Evolutionary conservation across 2,888 invertebrate species (phyloP).

Genomic region (Heliothis peltigera): DNA sequence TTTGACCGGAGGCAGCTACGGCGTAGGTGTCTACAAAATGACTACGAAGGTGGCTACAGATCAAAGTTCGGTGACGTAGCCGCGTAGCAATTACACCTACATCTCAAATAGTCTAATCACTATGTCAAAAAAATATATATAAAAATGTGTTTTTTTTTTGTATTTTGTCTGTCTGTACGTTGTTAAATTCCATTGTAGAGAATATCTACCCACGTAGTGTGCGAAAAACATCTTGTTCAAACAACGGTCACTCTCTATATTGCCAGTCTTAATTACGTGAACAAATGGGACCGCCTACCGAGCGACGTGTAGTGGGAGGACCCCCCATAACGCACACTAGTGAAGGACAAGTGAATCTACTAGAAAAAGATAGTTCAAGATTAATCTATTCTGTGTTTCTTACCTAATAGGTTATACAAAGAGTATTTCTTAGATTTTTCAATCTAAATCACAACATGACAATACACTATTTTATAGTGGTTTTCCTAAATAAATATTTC

Average conservation of each 20-base stretch:
- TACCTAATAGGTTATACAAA: too few species aligned
- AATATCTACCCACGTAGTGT: not conserved
- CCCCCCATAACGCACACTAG: not conserved
- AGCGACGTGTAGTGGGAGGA: not conserved
- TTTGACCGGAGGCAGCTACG: conserved; percentile 54
- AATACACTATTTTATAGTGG: too few species aligned
- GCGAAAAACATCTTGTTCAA: not conserved
- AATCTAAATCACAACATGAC: too few species aligned
- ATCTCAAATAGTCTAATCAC: conserved; percentile 31
- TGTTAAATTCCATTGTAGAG: not conserved
- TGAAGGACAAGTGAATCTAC: not conserved
- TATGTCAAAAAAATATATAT: conserved; percentile 11
- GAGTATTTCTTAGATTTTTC: too few species aligned
- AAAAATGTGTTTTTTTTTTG: not conserved
- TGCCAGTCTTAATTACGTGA: not conserved
- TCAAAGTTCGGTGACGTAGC: conserved; percentile 42
- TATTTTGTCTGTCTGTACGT: not conserved
- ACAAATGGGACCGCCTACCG: not conserved
- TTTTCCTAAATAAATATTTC: too few species aligned
- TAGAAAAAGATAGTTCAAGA: not conserved
- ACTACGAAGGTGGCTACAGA: conserved; percentile 43
- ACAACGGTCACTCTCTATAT: not conserved
- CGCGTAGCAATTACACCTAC: conserved; percentile 42
- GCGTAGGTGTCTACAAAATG: conserved; percentile 60
- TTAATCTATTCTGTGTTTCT: too few species aligned